Evolutionary conservation across 1,140 invertebrate species (phyloP), one percentile per base, ranked within the genome.

Genomic region (Homarus americanus): DNA sequence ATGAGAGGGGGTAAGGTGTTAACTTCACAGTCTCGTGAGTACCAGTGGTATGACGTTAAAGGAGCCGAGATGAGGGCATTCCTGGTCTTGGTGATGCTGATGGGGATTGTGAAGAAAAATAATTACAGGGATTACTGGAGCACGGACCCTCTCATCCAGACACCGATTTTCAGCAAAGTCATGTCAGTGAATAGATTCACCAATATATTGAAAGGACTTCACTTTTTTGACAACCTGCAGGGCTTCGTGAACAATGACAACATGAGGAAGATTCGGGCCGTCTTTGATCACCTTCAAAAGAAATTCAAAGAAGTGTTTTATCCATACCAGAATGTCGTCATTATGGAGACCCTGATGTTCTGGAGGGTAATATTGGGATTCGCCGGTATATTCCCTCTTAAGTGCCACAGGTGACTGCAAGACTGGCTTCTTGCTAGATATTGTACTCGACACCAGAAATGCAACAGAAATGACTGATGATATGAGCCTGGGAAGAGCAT

Each of bases 1-100:
- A 75, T 75, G 72, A 75, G 72, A 75, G 72, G 72, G 40, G 72
- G 72, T 17, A 75, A 75, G 40, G 72, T 75, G 72, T 75, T 75
- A 36, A 32, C 1, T 75, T 36, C 72, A 10, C 5, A 75, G 72
- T 75, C 72, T 75, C 20, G 32, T 75, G 72, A 75, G 20, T 36
- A 75, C 40, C 72, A 75, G 72, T 34, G 72, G 72, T 75, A 75
- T 75, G 72, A 75, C 40, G 72, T 34, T 75, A 75, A 32, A 75
- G 32, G 34, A 75, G 32, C 72, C 40, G 72, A 17, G 72, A 75
- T 75, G 72, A 75, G 20, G 72, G 72, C 40, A 5, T 75, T 75
- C 40, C 40, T 75, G 10, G 72, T 36, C 20, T 20, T 75, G 32
- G 15, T 34, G 72, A 75, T 34, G 72, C 72, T 75, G 17, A 72